Conservation (phyloP, 2,888 invertebrate genomes). For the Andrena dorsata region DNA sequence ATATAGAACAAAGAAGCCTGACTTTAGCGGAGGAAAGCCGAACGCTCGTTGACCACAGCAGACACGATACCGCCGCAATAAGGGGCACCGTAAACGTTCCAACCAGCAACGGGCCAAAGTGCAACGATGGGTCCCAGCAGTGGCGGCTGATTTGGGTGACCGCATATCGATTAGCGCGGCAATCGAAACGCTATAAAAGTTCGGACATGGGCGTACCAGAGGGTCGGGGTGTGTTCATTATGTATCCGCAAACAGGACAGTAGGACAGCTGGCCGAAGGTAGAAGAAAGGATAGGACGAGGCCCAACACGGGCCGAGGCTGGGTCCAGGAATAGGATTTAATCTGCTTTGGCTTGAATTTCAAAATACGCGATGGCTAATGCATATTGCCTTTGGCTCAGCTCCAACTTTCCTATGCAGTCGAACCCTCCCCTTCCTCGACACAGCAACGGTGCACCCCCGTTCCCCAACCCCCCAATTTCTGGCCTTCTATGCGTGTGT, state of each 20-base stretch:
- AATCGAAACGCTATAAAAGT: constrained; percentile 62
- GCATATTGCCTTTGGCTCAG: constrained; percentile 82
- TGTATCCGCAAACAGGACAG: constrained; percentile 67
- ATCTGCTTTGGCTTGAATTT: constrained; percentile 83
- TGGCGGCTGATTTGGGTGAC: constrained; percentile 42
- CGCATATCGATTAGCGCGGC: constrained; percentile 62
- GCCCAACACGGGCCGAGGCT: constrained; percentile 39
- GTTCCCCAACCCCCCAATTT: constrained; percentile 32
- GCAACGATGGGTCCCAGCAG: constrained; percentile 10
- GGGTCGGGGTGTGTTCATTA: constrained; percentile 70
- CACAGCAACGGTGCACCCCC: constrained; percentile 28
- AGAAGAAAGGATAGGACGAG: constrained; percentile 40
- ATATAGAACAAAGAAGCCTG: constrained; percentile 3
- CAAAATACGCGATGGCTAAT: constrained; percentile 82
- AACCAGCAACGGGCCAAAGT: constrained; percentile 20
- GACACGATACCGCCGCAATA: background rate
- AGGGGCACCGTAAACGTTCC: background rate
- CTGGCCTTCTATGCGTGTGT: constrained; percentile 14
- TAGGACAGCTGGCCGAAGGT: constrained; percentile 35
- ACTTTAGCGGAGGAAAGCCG: background rate
- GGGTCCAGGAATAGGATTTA: constrained; percentile 78
- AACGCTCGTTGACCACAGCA: constrained; percentile 28
- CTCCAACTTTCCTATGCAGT: constrained; percentile 80
- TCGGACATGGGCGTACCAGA: constrained; percentile 50
- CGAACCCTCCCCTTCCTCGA: constrained; percentile 59